Percentiles rank a stretch among this genome's conserved stretches.
phyloP scores from a whole-genome alignment of 2,888 invertebrate species.

The Phaonia tiefii region DNA sequence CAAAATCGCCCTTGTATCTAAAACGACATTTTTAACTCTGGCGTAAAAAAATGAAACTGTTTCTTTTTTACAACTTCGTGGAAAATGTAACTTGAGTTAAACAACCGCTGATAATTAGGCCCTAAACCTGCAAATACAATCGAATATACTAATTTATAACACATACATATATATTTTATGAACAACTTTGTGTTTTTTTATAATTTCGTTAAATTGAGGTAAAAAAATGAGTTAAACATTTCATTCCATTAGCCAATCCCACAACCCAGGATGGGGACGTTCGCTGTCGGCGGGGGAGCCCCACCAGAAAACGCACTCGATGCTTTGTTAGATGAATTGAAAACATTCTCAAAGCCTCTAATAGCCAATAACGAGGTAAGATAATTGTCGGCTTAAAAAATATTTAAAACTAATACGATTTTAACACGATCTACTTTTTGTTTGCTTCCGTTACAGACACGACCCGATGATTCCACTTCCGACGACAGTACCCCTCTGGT shows the following conservation, averaged over 20 bases:
- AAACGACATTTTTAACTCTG: too few relatives aligned
- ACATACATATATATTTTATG: too few relatives aligned
- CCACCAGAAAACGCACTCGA: conserved; percentile 96
- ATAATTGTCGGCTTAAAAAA: not conserved
- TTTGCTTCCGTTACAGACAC: conserved; percentile 74
- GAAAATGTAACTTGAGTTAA: too few relatives aligned
- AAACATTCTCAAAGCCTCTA: conserved; percentile 91
- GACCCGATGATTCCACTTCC: conserved; percentile 80
- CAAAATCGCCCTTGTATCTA: too few relatives aligned
- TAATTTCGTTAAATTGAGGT: not conserved
- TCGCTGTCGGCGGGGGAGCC: conserved; percentile 83
- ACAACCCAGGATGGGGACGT: conserved; percentile 84
- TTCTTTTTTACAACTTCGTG: too few relatives aligned
- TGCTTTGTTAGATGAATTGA: conserved; percentile 96
- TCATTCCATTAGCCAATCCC: conserved; percentile 82
- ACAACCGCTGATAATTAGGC: not conserved
- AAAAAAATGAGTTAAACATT: conserved; percentile 37
- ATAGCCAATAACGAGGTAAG: conserved; percentile 77
- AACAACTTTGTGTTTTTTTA: conserved; percentile 26
- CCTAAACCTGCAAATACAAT: conserved; percentile 20
- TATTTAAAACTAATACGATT: too few relatives aligned
- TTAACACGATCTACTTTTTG: not conserved
- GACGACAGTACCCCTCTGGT: conserved; percentile 80
- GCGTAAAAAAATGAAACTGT: too few relatives aligned
- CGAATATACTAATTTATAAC: too few relatives aligned